These are phyloP conservation scores for Tinamus major DNA, from an alignment of 2,797 vertebrate species.

Conservation along the genomic window DNA sequence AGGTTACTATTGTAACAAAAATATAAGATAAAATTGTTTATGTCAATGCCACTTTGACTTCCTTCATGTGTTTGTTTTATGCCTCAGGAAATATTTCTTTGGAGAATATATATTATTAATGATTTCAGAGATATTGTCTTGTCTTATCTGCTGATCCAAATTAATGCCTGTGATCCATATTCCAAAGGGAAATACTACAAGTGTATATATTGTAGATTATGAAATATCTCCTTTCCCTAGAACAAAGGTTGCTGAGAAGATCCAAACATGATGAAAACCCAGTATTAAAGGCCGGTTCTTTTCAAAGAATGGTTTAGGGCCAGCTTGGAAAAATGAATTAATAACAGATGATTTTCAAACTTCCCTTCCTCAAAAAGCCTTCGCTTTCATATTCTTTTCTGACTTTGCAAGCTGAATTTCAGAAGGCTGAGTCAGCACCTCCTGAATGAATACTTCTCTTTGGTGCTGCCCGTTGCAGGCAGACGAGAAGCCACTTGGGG, in stretches of 20 bases:
- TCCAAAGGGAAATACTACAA: conserved; percentile 10
- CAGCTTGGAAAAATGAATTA: background rate
- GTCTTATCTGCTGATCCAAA: conserved; percentile 24
- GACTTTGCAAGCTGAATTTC: background rate
- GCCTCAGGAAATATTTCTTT: conserved; percentile 12
- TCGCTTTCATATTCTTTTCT: background rate
- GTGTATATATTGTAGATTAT: background rate
- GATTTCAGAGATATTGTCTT: conserved; percentile 1
- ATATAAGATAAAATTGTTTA: conserved; percentile 34
- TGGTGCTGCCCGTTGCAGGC: background rate
- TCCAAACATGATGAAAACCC: background rate
- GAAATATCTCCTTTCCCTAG: background rate
- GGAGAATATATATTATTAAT: conserved; percentile 22
- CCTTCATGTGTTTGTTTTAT: background rate
- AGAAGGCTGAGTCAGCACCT: background rate
- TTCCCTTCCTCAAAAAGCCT: background rate
- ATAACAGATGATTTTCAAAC: background rate
- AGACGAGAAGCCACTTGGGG: background rate
- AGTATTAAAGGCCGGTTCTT: background rate
- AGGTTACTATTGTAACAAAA: conserved; percentile 42
- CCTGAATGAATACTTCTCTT: background rate
- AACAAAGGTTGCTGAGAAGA: background rate
- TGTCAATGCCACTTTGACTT: conserved; percentile 54
- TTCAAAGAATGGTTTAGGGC: background rate
- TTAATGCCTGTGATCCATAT: background rate